Evolutionary conservation across 2,888 invertebrate genomes (phyloP).

Genomic region (Branchellion lobata): DNA sequence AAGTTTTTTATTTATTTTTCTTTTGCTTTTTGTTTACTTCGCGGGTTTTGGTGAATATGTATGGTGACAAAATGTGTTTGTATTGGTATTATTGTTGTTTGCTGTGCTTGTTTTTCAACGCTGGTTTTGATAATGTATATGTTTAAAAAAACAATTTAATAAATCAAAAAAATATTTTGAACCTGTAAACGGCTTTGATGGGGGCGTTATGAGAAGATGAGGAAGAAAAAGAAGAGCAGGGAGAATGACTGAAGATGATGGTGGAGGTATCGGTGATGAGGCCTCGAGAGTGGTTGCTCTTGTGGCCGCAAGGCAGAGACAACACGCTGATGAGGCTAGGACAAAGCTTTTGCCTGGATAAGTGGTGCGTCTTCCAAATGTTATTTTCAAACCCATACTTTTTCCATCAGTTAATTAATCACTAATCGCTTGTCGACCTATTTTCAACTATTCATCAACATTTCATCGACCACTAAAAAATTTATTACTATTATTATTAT

Average conservation of each 20-base stretch:
- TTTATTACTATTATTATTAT: neutral
- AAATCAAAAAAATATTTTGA: slow-evolving; percentile 44
- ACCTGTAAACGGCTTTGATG: slow-evolving; percentile 86
- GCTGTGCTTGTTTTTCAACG: no score
- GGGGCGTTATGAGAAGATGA: slow-evolving; percentile 78
- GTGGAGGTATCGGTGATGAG: slow-evolving; percentile 63
- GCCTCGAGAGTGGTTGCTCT: slow-evolving; percentile 56
- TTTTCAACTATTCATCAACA: neutral
- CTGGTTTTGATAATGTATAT: neutral
- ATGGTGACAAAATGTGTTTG: no score
- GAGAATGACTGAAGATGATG: slow-evolving; percentile 57
- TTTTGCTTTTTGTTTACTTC: no score
- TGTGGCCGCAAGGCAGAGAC: slow-evolving; percentile 82
- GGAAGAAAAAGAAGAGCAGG: slow-evolving; percentile 73
- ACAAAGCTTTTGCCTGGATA: slow-evolving; percentile 80
- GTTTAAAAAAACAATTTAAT: neutral
- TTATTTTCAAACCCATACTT: neutral
- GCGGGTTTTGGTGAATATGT: no score
- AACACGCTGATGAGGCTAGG: slow-evolving; percentile 83
- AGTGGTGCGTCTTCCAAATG: neutral
- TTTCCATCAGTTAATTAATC: neutral
- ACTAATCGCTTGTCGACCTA: neutral
- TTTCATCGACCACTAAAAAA: neutral
- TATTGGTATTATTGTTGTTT: no score
- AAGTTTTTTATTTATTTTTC: no score